phyloP scores from a whole-genome alignment of 2,888 invertebrate species.

The Marronus borbonicus region DNA sequence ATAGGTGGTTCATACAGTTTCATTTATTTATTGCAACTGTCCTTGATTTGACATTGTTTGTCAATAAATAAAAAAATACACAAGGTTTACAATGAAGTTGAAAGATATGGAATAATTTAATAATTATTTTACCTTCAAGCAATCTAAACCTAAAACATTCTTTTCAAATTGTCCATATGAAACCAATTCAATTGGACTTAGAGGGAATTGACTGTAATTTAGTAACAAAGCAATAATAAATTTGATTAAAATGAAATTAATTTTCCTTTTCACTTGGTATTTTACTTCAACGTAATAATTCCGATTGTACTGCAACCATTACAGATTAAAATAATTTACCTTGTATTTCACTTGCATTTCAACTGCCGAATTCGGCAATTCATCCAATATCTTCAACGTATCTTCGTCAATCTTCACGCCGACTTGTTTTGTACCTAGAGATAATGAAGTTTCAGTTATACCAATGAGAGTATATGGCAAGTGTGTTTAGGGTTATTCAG shows the following conservation, averaged over 20 bases:
- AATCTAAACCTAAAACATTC: background rate
- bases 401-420: constrained; percentile 85
- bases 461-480: too few species aligned
- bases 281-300: background rate
- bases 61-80: too few species aligned
- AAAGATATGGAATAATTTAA: too few species aligned
- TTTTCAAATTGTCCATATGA: constrained; percentile 9
- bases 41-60: background rate
- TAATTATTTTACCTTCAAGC: too few species aligned
- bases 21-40: background rate
- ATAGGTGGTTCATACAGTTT: constrained; percentile 26
- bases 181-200: constrained; percentile 38
- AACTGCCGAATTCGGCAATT: constrained; percentile 92
- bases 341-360: constrained; percentile 96
- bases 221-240: background rate
- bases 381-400: constrained; percentile 87
- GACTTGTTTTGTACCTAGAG: constrained; percentile 76
- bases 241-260: background rate
- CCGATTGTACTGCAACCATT: too few species aligned
- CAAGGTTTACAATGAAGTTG: too few species aligned
- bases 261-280: background rate
- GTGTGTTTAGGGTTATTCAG: too few species aligned
- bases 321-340: constrained; percentile 71
- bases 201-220: constrained; percentile 45
- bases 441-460: background rate